phyloP scores from a whole-genome alignment of 2,113 vertebrate species.

The Nannobrachium achirus region DNA sequence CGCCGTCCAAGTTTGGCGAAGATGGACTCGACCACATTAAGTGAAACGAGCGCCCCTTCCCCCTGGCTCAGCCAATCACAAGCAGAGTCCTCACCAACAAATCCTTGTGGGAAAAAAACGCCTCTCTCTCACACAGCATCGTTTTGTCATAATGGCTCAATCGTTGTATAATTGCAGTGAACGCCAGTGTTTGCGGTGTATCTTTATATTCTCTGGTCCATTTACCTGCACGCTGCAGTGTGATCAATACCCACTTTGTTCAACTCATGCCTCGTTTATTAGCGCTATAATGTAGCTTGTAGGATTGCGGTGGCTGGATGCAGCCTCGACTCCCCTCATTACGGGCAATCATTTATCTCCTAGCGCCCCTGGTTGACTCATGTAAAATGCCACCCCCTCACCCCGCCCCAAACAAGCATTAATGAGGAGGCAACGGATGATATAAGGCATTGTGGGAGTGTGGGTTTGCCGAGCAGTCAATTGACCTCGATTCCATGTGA shows the following conservation, averaged over 20 bases:
- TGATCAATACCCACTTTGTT: slow-evolving; percentile 58
- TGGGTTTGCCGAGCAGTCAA: slow-evolving; percentile 62
- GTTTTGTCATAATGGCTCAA: slow-evolving; percentile 36
- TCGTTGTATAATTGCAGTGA: slow-evolving; percentile 49
- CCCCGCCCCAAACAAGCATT: slow-evolving; percentile 21
- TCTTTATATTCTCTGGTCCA: slow-evolving; percentile 56
- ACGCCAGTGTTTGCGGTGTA: slow-evolving; percentile 16
- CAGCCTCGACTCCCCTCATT: slow-evolving; percentile 67
- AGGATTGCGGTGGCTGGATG: slow-evolving; percentile 48
- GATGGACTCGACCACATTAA: no score
- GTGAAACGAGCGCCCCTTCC: no score
- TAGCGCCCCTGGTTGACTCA: slow-evolving; percentile 36
- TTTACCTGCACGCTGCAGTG: slow-evolving; percentile 62
- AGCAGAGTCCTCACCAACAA: no score
- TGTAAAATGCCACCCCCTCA: neutral
- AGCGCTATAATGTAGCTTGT: slow-evolving; percentile 53
- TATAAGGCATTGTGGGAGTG: slow-evolving; percentile 50
- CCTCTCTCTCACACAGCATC: neutral
- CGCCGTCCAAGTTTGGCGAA: neutral
- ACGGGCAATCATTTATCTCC: slow-evolving; percentile 69
- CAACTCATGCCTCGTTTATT: slow-evolving; percentile 51
- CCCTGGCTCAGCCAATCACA: no score
- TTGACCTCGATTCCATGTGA: slow-evolving; percentile 73
- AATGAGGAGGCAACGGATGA: slow-evolving; percentile 58
- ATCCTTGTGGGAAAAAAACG: no score